phyloP scores from a whole-genome alignment of 2,113 vertebrate genomes.

The Origma solitaria region DNA sequence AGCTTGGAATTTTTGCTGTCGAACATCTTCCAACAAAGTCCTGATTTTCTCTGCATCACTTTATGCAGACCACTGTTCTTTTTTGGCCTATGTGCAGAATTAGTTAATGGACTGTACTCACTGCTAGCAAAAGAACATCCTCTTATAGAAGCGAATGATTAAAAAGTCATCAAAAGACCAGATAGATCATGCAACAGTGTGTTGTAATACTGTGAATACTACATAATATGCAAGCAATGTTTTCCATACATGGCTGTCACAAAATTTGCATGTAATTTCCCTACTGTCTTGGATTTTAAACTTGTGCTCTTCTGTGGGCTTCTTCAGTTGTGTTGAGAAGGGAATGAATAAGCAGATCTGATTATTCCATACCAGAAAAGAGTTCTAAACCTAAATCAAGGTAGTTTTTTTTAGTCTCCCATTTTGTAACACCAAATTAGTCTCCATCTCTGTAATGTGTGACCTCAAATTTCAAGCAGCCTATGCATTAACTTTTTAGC shows the following conservation, averaged over 20 bases:
- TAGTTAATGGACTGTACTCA: background rate
- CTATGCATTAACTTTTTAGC: background rate
- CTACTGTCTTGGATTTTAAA: background rate
- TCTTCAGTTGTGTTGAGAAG: background rate
- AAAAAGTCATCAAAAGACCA: background rate
- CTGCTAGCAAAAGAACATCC: background rate
- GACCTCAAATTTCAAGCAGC: background rate
- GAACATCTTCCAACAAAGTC: background rate
- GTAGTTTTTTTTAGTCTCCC: background rate
- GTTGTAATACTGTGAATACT: background rate
- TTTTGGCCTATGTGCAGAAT: background rate
- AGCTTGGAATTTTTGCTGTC: background rate
- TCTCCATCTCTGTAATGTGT: background rate
- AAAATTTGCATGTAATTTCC: background rate
- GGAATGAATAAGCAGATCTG: background rate
- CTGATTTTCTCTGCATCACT: background rate
- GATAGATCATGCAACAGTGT: background rate
- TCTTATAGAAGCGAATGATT: background rate
- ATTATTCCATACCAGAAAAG: background rate
- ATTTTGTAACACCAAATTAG: background rate
- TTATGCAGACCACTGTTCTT: background rate
- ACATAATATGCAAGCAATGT: background rate
- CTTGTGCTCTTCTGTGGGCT: background rate
- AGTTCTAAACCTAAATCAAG: background rate
- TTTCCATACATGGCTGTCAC: background rate